Conservation (phyloP, 2,797 vertebrate genomes). For the Centroberyx gerrardi region DNA sequence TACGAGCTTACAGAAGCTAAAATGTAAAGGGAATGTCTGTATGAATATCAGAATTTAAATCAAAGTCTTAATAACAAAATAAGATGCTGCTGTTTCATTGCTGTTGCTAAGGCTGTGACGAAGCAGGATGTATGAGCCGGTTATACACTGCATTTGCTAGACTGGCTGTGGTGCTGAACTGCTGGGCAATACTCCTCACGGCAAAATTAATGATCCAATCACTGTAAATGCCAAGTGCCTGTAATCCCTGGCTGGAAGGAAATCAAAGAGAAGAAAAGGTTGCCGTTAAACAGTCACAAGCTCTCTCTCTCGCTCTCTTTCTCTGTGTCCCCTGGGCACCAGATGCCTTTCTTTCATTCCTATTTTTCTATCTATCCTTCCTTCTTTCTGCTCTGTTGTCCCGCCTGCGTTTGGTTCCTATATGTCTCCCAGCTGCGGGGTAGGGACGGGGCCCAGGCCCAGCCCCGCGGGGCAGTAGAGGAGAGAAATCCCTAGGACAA, state of each 20-base stretch:
- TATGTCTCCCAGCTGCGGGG: conserved; percentile 92
- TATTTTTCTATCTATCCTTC: conserved; percentile 78
- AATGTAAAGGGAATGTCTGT: conserved; percentile 36
- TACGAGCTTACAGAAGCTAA: conserved; percentile 10
- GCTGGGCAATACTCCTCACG: conserved; percentile 68
- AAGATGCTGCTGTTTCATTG: conserved; percentile 22
- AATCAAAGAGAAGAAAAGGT: conserved; percentile 89
- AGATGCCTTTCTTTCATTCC: conserved; percentile 94
- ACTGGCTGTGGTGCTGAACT: conserved; percentile 57
- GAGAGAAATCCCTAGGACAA: conserved; percentile 95
- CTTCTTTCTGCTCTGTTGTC: conserved; percentile 72
- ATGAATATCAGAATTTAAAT: conserved; percentile 26
- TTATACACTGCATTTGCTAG: conserved; percentile 57
- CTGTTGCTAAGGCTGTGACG: conserved; percentile 45
- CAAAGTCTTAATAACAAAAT: conserved; percentile 24
- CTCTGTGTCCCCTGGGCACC: conserved; percentile 87
- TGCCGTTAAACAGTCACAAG: conserved; percentile 97
- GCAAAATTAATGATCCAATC: conserved; percentile 85
- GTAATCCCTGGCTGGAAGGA: conserved; percentile 87
- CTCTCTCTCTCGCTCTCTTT: conserved; percentile 80
- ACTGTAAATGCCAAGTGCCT: conserved; percentile 87
- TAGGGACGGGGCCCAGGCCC: conserved; percentile 81
- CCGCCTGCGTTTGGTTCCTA: conserved; percentile 74
- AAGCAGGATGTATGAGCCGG: conserved; percentile 38
- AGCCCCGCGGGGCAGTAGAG: conserved; percentile 68